Percentiles rank a stretch among this genome's conserved stretches.
Conservation (phyloP, 2,888 invertebrate genomes). For the Ectobius pallidus region DNA sequence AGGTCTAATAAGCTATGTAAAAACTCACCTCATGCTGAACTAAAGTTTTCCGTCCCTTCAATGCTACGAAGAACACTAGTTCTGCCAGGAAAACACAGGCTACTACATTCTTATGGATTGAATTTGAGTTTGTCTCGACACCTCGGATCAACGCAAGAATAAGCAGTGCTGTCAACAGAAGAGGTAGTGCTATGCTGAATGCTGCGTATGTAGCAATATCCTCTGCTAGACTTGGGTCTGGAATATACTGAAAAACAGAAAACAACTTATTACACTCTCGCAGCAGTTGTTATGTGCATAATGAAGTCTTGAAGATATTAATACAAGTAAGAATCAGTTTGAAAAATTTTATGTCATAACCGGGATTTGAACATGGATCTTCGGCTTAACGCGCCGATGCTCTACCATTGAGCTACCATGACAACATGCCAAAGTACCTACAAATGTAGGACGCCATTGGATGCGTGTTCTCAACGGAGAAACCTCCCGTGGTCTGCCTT, state of each 20-base stretch:
- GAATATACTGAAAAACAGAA: slow-evolving; percentile 67
- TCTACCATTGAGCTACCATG: too few species aligned
- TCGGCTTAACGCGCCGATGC: too few species aligned
- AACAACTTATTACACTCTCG: too few species aligned
- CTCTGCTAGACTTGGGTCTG: slow-evolving; percentile 84
- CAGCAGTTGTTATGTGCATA: neutral
- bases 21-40: slow-evolving; percentile 79
- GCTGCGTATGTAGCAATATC: slow-evolving; percentile 90
- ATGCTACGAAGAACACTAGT: slow-evolving; percentile 82
- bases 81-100: slow-evolving; percentile 88
- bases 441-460: too few species aligned
- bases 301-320: neutral
- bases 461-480: too few species aligned
- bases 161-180: slow-evolving; percentile 77
- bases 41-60: slow-evolving; percentile 81
- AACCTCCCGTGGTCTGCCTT: too few species aligned
- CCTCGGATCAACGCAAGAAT: slow-evolving; percentile 84
- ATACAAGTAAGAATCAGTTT: too few species aligned
- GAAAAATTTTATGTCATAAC: too few species aligned
- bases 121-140: slow-evolving; percentile 86
- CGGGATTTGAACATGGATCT: too few species aligned
- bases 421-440: too few species aligned
- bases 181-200: slow-evolving; percentile 81
- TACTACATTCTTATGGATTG: slow-evolving; percentile 92
- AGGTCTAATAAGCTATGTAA: too few species aligned